Evolutionary conservation across 2,888 invertebrate species (phyloP), one percentile per base, ranked within the genome.

Genomic region (Thumatha senex): DNA sequence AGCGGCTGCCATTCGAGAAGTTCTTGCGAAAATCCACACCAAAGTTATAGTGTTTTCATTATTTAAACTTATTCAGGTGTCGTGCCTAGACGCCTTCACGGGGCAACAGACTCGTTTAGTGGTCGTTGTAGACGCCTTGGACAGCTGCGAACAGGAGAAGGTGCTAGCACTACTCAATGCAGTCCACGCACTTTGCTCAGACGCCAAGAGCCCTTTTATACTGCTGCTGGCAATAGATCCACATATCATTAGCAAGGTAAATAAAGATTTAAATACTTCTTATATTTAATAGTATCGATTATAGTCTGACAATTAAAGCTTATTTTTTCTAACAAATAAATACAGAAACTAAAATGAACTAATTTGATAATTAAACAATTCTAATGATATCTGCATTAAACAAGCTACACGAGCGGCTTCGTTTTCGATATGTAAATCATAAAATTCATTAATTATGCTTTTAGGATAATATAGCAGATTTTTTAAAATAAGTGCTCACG

Each of bases 121-220:
- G 0, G 96, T 99, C 5, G 96, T 99, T 11, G 97, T 99, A 24
- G 99, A 99, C 85, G 99, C 99, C 1, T 89, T 99, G 65, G 99
- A 99, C 89, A 98, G 97, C 78, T 99, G 99, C 80, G 99, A 99
- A 78, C 98, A 99, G 74, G 98, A 98, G 77, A 97, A 98, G 79
- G 98, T 98, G 18, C 92, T 98, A 2, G 94, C 97, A 15, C 95
- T 99, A 13, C 92, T 99, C 56, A 99, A 99, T 91, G 97, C 98
- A 0, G 96, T 99, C 46, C 98, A 99, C 85, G 96, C 98, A 44
- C 93, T 99, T 44, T 98, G 99, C 84, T 97, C 98, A 11, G 97
- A 98, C 77, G 95, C 97, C 2, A 96, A 96, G 81, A 96, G 97
- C 58, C 99, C 99, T 0, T 99, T 99, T 89, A 97, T 99, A 69